These are phyloP conservation scores for Rhinopomastus cyanomelas DNA, from an alignment of 2,113 vertebrate species.

Conservation along the genomic window DNA sequence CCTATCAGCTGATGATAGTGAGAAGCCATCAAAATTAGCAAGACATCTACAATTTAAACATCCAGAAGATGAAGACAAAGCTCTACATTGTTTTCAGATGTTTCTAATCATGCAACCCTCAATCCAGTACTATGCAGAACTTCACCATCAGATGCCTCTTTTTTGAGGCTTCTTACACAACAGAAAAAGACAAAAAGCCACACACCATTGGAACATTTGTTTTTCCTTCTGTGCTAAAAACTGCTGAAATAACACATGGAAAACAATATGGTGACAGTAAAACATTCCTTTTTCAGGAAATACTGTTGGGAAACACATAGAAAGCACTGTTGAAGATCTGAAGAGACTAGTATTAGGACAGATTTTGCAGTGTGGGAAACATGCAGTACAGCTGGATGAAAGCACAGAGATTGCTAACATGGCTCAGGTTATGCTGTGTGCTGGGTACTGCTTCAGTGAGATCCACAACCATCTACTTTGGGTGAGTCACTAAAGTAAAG, in stretches of 20 bases:
- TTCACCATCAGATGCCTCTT: background rate
- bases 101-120: background rate
- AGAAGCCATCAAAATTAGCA: background rate
- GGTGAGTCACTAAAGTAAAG: background rate
- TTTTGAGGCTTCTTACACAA: background rate
- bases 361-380: background rate
- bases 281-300: background rate
- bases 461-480: background rate
- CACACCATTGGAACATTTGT: background rate
- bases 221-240: background rate
- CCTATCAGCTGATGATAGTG: background rate
- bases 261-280: background rate
- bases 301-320: background rate
- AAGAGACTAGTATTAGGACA: background rate
- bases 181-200: background rate
- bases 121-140: background rate
- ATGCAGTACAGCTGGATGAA: background rate
- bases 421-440: background rate
- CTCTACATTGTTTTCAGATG: background rate
- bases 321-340: background rate
- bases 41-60: background rate
- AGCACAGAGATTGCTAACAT: background rate
- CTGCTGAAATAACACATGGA: background rate
- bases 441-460: background rate
- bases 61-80: background rate